A percentile compares a stretch with the other conserved stretches of the same genome.
phyloP scores from a whole-genome alignment of 2,113 vertebrate genomes.

The Nothoprocta perdicaria region DNA sequence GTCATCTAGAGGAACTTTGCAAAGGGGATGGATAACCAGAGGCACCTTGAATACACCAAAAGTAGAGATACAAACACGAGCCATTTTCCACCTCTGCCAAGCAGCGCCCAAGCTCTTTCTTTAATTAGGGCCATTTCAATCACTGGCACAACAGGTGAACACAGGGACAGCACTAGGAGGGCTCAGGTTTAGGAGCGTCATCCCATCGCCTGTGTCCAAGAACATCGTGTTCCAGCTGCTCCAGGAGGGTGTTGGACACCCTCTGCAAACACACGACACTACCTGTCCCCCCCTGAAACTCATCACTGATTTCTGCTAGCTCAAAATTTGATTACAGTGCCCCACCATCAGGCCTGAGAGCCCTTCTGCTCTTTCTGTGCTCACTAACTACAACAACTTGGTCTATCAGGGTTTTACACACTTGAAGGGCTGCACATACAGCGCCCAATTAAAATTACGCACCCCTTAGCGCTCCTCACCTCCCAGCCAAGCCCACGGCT shows the following conservation, averaged over 20 bases:
- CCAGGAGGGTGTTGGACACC: background rate
- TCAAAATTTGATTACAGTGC: background rate
- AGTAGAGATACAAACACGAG: background rate
- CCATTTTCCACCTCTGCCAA: background rate
- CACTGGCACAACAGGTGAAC: background rate
- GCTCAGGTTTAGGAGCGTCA: fast-evolving
- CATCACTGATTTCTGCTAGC: background rate
- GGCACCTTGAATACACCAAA: background rate
- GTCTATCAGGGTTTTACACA: background rate
- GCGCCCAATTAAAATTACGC: background rate
- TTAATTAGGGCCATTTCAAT: background rate
- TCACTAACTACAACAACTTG: background rate
- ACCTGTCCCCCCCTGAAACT: background rate
- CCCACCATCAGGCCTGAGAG: background rate
- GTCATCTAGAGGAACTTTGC: background rate
- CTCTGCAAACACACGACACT: background rate
- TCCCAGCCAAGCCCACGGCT: background rate
- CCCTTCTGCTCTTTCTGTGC: slow-evolving; percentile 9
- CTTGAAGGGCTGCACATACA: background rate
- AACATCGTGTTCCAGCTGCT: fast-evolving
- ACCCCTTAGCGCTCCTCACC: background rate
- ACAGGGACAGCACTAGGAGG: background rate
- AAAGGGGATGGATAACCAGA: background rate
- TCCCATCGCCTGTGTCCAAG: background rate
- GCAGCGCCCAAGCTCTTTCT: background rate